These are phyloP conservation scores for Poeciliopsis infans DNA, from an alignment of 2,797 vertebrate species.

Conservation along the genomic window DNA sequence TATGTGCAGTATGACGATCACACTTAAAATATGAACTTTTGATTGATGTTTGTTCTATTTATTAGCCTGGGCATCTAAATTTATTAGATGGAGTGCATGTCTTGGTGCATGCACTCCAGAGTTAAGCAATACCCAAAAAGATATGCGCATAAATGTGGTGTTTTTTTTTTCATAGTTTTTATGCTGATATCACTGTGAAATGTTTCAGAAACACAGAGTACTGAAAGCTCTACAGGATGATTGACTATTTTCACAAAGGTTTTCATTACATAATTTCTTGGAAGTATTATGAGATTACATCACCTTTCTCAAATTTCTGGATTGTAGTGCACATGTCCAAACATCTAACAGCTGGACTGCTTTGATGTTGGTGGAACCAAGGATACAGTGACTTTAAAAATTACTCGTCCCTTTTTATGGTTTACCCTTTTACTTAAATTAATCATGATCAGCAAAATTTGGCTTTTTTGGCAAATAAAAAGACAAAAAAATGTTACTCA, in stretches of 20 bases:
- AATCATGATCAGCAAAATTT: too few species aligned
- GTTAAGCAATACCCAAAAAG: not conserved
- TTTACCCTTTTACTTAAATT: too few species aligned
- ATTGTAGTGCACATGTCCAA: not conserved
- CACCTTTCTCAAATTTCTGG: not conserved
- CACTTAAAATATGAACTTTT: not conserved
- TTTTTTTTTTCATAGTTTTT: not conserved
- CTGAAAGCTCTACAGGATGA: not conserved
- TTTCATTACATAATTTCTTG: not conserved
- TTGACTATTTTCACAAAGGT: not conserved
- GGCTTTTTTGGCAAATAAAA: too few species aligned
- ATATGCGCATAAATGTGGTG: not conserved
- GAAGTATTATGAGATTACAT: not conserved
- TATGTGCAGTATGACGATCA: not conserved
- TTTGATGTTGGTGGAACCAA: not conserved
- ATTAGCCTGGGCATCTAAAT: not conserved
- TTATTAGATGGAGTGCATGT: not conserved
- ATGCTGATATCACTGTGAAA: not conserved
- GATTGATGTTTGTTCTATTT: not conserved
- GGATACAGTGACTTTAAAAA: not conserved
- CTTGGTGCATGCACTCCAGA: not conserved
- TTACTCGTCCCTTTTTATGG: too few species aligned
- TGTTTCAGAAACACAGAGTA: not conserved
- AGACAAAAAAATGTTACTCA: too few species aligned
- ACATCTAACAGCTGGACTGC: not conserved